phyloP scores from a whole-genome alignment of 2,888 invertebrate genomes.

The Drosophila pseudotakahashii region DNA sequence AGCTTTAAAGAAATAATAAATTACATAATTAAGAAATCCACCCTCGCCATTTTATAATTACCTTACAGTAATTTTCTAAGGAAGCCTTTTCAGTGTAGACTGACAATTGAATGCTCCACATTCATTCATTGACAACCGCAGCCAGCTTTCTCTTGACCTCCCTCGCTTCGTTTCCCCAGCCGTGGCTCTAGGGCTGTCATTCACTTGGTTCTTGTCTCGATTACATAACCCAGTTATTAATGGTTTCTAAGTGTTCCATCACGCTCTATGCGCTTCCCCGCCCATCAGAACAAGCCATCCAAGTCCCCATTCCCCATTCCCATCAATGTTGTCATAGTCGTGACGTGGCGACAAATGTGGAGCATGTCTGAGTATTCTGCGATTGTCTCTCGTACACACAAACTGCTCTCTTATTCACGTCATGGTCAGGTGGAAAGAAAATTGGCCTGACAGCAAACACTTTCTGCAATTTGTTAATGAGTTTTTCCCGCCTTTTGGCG shows the following conservation, averaged over 20 bases:
- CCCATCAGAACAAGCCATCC: constrained; percentile 5
- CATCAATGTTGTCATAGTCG: constrained; percentile 43
- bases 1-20: too few species aligned
- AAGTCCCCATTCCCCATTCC: constrained; percentile 5
- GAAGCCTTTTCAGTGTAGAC: constrained; percentile 14
- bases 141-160: constrained; percentile 34
- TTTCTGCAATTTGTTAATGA: constrained; percentile 76
- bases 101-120: constrained; percentile 40
- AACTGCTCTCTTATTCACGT: constrained; percentile 57
- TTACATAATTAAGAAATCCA: background rate
- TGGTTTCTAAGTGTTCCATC: constrained; percentile 59
- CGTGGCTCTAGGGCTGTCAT: constrained; percentile 14
- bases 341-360: constrained; percentile 72
- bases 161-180: background rate
- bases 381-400: constrained; percentile 21
- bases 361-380: constrained; percentile 43
- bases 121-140: constrained; percentile 38
- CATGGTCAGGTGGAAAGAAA: constrained; percentile 69
- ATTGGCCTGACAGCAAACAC: constrained; percentile 53
- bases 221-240: constrained; percentile 74
- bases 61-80: background rate
- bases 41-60: constrained; percentile 1
- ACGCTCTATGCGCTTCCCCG: constrained; percentile 26
- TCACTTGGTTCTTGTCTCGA: constrained; percentile 50
- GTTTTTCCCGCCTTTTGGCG: constrained; percentile 52